Percentiles rank a stretch among this genome's conserved stretches.
Conservation (phyloP, 2,797 vertebrate species). For the Eleutherodactylus coqui region DNA sequence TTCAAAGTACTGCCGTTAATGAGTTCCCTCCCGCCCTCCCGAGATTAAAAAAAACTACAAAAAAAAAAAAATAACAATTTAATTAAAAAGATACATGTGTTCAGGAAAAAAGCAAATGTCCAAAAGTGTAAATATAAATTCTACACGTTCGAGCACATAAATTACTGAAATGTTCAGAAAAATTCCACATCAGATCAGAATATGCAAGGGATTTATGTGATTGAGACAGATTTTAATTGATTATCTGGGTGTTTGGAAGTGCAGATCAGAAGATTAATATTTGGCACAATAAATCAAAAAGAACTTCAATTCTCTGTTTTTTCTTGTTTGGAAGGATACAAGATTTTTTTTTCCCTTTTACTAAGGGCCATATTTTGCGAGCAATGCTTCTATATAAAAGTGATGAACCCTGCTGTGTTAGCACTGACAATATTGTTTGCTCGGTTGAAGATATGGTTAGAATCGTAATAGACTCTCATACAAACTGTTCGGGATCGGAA, state of each 20-base stretch:
- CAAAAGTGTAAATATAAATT: constrained; percentile 71
- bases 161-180: constrained; percentile 44
- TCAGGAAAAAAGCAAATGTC: constrained; percentile 40
- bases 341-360: not conserved
- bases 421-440: not conserved
- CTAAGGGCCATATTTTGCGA: not conserved
- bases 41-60: constrained; percentile 65
- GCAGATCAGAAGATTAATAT: constrained; percentile 58
- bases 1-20: constrained; percentile 71
- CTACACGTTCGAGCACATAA: constrained; percentile 43
- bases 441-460: not conserved
- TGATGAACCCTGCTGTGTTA: not conserved
- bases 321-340: not conserved
- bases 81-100: constrained; percentile 74
- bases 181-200: constrained; percentile 41
- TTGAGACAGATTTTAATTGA: constrained; percentile 49
- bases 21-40: constrained; percentile 70
- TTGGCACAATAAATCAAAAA: constrained; percentile 58
- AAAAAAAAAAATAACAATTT: constrained; percentile 70
- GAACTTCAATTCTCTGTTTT: constrained; percentile 27
- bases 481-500: not conserved
- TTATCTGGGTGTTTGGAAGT: constrained; percentile 49
- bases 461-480: not conserved
- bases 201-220: constrained; percentile 37
- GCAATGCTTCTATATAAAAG: constrained; percentile 12